phyloP scores from a whole-genome alignment of 2,113 vertebrate species.

The Ciconia boyciana region DNA sequence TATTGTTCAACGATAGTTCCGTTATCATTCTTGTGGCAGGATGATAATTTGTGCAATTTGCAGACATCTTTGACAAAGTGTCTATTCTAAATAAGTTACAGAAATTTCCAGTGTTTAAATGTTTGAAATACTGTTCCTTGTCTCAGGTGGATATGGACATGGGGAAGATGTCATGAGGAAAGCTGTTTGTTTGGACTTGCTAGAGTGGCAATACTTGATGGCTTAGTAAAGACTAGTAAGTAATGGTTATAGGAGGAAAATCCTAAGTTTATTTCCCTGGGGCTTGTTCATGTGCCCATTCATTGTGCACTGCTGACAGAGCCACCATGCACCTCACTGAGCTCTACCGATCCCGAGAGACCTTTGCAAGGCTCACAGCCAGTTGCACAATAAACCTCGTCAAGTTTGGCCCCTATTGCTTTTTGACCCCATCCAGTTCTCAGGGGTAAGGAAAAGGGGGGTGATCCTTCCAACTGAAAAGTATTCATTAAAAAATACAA shows the following conservation, averaged over 20 bases:
- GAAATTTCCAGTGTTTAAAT: neutral
- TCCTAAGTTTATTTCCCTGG: neutral
- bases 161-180: neutral
- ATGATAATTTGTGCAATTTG: neutral
- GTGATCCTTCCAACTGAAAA: neutral
- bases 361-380: neutral
- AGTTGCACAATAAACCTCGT: neutral
- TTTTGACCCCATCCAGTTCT: neutral
- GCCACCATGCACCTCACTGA: neutral
- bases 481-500: neutral
- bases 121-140: neutral
- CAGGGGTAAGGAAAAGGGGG: neutral
- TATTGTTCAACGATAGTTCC: neutral
- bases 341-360: neutral
- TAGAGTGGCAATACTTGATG: neutral
- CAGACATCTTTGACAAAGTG: neutral
- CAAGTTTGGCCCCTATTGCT: neutral
- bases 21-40: neutral
- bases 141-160: neutral
- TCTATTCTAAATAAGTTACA: neutral
- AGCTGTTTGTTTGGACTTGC: neutral
- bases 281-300: neutral
- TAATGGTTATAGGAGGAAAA: neutral
- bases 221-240: neutral
- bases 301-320: neutral